Conservation (phyloP, 2,888 invertebrate genomes). For the Steromphala cineraria region DNA sequence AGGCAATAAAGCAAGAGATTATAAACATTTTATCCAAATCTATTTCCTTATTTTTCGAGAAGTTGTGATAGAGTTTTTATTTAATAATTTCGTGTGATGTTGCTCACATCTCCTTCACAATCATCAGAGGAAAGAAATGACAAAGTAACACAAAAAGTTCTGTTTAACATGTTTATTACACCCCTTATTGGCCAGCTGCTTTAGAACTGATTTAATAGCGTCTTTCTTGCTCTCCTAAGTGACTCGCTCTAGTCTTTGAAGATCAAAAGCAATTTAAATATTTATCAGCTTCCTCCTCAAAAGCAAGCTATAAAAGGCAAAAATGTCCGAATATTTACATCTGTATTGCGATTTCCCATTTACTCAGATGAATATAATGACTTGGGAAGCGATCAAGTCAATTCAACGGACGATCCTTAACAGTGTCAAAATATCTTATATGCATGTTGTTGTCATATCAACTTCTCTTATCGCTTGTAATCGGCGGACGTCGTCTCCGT, state of each 20-base stretch:
- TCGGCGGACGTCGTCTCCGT: neutral
- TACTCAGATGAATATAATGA: neutral
- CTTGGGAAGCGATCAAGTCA: neutral
- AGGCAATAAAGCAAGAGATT: too few relatives aligned
- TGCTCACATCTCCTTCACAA: too few relatives aligned
- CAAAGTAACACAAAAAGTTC: too few relatives aligned
- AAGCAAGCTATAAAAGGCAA: constrained; percentile 10
- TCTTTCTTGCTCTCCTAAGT: constrained; percentile 1
- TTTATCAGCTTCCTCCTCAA: constrained; percentile 3
- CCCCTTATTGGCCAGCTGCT: neutral
- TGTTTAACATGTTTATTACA: neutral
- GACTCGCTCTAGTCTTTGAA: neutral
- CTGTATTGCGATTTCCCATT: constrained; percentile 13
- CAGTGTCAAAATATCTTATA: constrained; percentile 19
- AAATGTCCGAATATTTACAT: constrained; percentile 6
- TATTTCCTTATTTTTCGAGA: too few relatives aligned
- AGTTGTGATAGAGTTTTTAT: too few relatives aligned
- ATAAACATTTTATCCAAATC: too few relatives aligned
- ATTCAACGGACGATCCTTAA: constrained; percentile 7
- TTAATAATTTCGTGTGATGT: too few relatives aligned
- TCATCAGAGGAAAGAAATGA: too few relatives aligned
- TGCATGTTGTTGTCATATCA: neutral
- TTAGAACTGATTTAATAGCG: neutral
- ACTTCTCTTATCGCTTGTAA: constrained; percentile 4
- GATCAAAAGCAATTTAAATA: constrained; percentile 20